Evolutionary conservation across 1,140 invertebrate genomes (phyloP).

Genomic region (Neodiprion pinetum): DNA sequence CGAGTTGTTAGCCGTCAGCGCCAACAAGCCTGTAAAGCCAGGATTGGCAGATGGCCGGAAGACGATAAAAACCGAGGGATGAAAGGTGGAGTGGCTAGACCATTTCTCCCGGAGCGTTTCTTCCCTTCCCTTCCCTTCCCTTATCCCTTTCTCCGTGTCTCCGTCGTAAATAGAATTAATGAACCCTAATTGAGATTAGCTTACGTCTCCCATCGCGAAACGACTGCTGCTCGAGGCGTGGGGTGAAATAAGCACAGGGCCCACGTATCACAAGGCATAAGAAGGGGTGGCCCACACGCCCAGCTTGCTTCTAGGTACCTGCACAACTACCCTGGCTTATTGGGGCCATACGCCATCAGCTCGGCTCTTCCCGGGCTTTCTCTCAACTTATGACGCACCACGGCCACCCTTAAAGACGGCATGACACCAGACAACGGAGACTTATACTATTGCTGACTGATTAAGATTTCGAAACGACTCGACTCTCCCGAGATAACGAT

Average conservation of each 20-base stretch:
- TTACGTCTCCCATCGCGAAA: not conserved
- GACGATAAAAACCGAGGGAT: no score
- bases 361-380: not conserved
- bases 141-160: not conserved
- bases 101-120: no score
- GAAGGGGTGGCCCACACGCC: no score
- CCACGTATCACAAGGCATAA: no score
- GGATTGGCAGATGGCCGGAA: not conserved
- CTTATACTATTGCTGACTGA: not conserved
- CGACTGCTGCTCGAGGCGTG: not conserved
- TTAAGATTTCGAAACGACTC: not conserved
- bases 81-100: no score
- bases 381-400: not conserved
- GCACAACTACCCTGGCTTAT: not conserved
- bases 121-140: no score
- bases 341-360: not conserved
- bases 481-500: not conserved
- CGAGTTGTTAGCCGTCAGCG: not conserved
- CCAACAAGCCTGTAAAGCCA: not conserved
- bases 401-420: not conserved
- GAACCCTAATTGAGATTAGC: not conserved
- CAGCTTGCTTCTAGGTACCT: no score
- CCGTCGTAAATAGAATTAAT: not conserved
- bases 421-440: not conserved
- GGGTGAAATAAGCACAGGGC: no score